Evolutionary conservation across 2,888 invertebrate species (phyloP).

Genomic region (Pammene aurita): DNA sequence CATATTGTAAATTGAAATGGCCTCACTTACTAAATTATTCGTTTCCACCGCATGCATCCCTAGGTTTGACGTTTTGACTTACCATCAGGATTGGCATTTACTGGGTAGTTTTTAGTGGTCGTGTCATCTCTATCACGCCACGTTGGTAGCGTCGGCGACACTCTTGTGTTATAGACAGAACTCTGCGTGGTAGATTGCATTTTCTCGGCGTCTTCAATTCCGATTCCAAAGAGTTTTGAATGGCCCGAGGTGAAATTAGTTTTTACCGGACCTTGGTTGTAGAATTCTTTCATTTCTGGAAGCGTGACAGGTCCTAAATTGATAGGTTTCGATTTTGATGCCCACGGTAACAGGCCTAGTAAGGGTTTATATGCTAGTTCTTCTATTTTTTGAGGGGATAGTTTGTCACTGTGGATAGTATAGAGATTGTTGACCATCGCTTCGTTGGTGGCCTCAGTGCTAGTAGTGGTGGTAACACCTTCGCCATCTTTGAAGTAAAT

Average conservation of each 20-base stretch:
- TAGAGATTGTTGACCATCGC: constrained; percentile 67
- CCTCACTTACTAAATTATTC: constrained; percentile 10
- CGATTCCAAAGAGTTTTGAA: constrained; percentile 85
- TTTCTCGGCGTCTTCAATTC: constrained; percentile 84
- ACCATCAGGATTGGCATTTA: constrained; percentile 72
- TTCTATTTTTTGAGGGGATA: constrained; percentile 51
- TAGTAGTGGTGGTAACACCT: constrained; percentile 53
- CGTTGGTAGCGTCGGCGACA: constrained; percentile 85
- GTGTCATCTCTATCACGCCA: constrained; percentile 73
- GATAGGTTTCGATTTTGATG: background rate
- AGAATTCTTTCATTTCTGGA: constrained; percentile 58
- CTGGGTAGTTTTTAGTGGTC: constrained; percentile 75
- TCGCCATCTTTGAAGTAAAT: constrained; percentile 69
- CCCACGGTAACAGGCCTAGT: constrained; percentile 40
- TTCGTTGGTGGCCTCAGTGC: constrained; percentile 57
- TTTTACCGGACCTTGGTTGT: constrained; percentile 50
- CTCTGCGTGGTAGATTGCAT: constrained; percentile 79
- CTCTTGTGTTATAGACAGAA: constrained; percentile 78
- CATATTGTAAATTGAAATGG: background rate
- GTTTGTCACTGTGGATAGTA: constrained; percentile 58
- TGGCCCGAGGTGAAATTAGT: constrained; percentile 84
- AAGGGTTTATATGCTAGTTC: constrained; percentile 49
- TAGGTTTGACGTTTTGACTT: constrained; percentile 50
- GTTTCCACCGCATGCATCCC: constrained; percentile 31
- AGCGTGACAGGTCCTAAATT: constrained; percentile 49